Evolutionary conservation across 2,888 invertebrate species (phyloP).

Genomic region (Colostygia pectinataria): DNA sequence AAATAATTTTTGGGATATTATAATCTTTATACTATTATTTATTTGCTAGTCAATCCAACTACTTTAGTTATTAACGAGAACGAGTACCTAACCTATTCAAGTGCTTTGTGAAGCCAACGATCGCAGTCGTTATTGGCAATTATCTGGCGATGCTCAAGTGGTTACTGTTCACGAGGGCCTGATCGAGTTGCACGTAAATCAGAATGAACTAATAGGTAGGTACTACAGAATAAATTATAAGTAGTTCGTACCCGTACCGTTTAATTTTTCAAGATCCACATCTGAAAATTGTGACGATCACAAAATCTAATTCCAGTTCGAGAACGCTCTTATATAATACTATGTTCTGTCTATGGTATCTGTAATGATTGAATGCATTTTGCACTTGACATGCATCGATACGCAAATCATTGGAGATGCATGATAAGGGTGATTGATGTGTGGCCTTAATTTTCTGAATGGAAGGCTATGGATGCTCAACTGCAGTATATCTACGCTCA

Average conservation of each 20-base stretch:
- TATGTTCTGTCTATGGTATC: neutral
- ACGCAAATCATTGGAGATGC: constrained; percentile 24
- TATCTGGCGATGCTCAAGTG: constrained; percentile 20
- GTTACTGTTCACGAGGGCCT: constrained; percentile 7
- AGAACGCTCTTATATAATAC: neutral
- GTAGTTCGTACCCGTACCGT: neutral
- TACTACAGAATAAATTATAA: neutral
- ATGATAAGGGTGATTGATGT: constrained; percentile 28
- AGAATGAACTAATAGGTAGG: constrained; percentile 9
- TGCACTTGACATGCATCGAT: constrained; percentile 34
- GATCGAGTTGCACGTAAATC: constrained; percentile 15
- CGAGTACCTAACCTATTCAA: neutral
- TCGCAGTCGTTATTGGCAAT: constrained; percentile 19
- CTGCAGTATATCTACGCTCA: constrained; percentile 6
- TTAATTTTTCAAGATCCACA: too few species aligned
- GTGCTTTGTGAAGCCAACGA: neutral
- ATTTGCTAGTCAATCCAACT: too few species aligned
- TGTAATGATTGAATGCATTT: constrained; percentile 15
- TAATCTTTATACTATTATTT: too few species aligned
- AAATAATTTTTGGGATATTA: too few species aligned
- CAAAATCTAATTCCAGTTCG: neutral
- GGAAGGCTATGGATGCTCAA: constrained; percentile 15
- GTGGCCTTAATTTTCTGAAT: constrained; percentile 29
- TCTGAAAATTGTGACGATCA: neutral
- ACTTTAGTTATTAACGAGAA: neutral